Evolutionary conservation across 1,140 invertebrate species (phyloP), one percentile per base, ranked within the genome.

Genomic region (Pachypeltis micranthus): DNA sequence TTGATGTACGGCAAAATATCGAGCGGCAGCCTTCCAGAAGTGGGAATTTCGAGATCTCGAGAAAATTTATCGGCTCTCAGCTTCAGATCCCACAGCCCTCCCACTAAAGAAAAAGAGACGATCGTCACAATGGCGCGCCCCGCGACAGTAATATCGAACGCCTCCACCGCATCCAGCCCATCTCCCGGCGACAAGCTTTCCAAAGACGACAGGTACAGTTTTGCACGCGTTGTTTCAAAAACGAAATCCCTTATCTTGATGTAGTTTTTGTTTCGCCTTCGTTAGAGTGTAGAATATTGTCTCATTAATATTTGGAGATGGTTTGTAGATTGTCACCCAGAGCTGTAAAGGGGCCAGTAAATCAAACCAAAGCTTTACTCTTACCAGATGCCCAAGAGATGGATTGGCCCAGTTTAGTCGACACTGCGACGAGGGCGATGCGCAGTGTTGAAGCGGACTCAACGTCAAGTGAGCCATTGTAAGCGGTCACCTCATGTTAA

Each of bases 331-430:
- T 79, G 60, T 79, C 78, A 1, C 77, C 77, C 7, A 66, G 77
- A 56, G 78, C 78, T 25, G 78, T 29, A 31, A 44, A 57, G 44
- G 59, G 39, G 39, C 55, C 27, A n/a, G 26, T 27, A 44, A 63
- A 62, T 29, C 26, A 29, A 21, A 47, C 60, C 27, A 59, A 67
- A 58, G 66, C 72, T 26, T 72, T 79, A 51, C 81, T 82, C 4
- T 71, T 84, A 56, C 80, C 82, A 0, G 81, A 83, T 69, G 73
- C 77, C 1, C 70, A 76, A 12, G 80, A 83, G 25, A 79, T 87
- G 64, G 86, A 90, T 72, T 90, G 87, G 88, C 80, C 83, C 7
- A 83, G 82, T 72, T 76, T 91, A 16, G 86, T 90, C 2, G 83
- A 88, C 69, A 86, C 86, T 12, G 87, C 87, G 23, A 86, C 84